Evolutionary conservation across 2,888 invertebrate species (phyloP).

Genomic region (Cistogaster globosa): DNA sequence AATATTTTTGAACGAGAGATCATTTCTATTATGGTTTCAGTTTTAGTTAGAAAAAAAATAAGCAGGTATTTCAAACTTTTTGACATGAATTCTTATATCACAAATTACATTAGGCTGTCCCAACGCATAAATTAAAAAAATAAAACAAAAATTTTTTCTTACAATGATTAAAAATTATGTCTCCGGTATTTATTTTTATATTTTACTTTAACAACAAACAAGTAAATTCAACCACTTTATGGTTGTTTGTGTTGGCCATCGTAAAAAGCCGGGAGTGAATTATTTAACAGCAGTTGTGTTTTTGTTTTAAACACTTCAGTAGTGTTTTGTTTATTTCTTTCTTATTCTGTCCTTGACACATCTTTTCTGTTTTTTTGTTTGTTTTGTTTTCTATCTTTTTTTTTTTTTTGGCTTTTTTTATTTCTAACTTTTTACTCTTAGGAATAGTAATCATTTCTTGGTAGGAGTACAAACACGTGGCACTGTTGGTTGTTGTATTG

Average conservation of each 20-base stretch:
- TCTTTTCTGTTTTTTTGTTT: neutral
- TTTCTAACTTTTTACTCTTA: neutral
- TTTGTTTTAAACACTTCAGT: neutral
- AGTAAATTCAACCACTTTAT: neutral
- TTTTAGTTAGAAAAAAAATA: too few relatives aligned
- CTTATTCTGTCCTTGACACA: constrained; percentile 39
- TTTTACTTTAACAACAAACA: neutral
- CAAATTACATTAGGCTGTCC: too few relatives aligned
- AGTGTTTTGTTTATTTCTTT: neutral
- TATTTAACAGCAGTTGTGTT: neutral
- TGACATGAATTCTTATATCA: too few relatives aligned
- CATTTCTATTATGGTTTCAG: too few relatives aligned
- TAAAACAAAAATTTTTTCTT: too few relatives aligned
- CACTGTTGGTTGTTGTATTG: constrained; percentile 8
- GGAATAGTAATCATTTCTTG: neutral
- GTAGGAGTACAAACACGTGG: constrained; percentile 4
- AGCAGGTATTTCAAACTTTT: too few relatives aligned
- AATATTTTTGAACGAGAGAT: too few relatives aligned
- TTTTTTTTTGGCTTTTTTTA: neutral
- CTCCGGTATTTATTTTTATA: too few relatives aligned
- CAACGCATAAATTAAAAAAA: too few relatives aligned
- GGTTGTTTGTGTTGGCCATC: neutral
- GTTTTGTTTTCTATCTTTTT: neutral
- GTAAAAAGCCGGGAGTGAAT: neutral
- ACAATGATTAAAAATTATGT: too few relatives aligned